Evolutionary conservation across 92 coral and sea anemone species (phyloP).

Genomic region (Siderastrea siderea): DNA sequence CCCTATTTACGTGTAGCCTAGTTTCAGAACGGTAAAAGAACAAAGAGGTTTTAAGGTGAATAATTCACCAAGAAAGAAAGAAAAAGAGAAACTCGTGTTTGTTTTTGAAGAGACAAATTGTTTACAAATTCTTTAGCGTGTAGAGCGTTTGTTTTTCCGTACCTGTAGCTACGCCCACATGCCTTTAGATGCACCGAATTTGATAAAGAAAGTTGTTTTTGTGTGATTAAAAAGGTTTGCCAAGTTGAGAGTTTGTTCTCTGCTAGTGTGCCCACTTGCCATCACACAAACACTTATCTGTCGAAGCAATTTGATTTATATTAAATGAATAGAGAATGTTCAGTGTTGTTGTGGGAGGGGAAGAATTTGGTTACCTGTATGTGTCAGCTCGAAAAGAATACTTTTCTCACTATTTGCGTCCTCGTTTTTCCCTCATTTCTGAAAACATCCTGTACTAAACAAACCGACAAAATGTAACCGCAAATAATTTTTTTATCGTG

Average conservation of each 20-base stretch:
- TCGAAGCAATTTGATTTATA: not conserved
- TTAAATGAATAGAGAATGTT: not conserved
- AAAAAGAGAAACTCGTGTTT: not conserved
- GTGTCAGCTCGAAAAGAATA: not conserved
- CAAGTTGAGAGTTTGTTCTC: not conserved
- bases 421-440: too few relatives aligned
- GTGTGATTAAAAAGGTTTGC: not conserved
- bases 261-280: not conserved
- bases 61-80: too few relatives aligned
- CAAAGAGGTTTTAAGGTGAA: too few relatives aligned
- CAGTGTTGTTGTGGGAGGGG: not conserved
- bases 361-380: not conserved
- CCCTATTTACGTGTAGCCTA: too few relatives aligned
- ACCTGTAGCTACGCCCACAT: not conserved
- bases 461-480: too few relatives aligned
- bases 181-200: not conserved
- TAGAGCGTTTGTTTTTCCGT: not conserved
- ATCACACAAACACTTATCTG: not conserved
- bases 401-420: too few relatives aligned
- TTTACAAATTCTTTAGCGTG: not conserved
- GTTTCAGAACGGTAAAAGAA: too few relatives aligned
- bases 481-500: too few relatives aligned
- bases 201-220: not conserved
- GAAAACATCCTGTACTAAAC: too few relatives aligned
- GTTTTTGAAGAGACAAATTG: not conserved